Evolutionary conservation across 2,797 vertebrate genomes (phyloP), one percentile per base, ranked within the genome.

Genomic region (Fratercula arctica): DNA sequence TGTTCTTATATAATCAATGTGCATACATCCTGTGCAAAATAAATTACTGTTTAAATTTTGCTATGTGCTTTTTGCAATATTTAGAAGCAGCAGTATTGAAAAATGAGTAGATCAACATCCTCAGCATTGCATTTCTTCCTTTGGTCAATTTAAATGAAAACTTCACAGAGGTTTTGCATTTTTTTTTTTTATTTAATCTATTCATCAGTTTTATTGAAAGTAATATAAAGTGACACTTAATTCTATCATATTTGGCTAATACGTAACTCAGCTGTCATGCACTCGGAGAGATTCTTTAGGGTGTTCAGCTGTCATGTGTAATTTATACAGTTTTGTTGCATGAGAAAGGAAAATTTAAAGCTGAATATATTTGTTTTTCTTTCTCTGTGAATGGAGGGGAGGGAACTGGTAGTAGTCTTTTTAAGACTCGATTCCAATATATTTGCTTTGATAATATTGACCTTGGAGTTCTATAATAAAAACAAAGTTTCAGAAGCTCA

Each of bases 191-290:
- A 85, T 95, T 90, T 88, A 90, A 90, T 94, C 66, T 87, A 80
- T 74, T 92, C 12, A 73, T 93, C 70, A 88, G 29, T 90, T 96
- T 74, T 86, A 92, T 94, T 87, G 74, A 57, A 96, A 78, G 68
- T 92, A 94, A 90, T 95, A 16, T 43, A 54, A 96, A 96, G 53
- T 91, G 70, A 93, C 82, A 87, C 33, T 89, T 96, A 93, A 96
- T 97, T 90, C 74, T 46, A 7, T 96, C 90, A 41, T 69, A 85
- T 76, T 84, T 93, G 67, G 29, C 72, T 94, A 73, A 92, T 77
- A 87, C 25, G 26, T 89, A 87, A 93, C 28, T 90, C 69, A 76
- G 63, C 72, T 96, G 67, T 75, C 63, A 54, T 77, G 43, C 17
- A 94, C 60, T 57, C 91, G 93, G 37, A 39, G 75, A 89, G n/a